Evolutionary conservation across 2,888 invertebrate species (phyloP).

Genomic region (Cotesia congregata): DNA sequence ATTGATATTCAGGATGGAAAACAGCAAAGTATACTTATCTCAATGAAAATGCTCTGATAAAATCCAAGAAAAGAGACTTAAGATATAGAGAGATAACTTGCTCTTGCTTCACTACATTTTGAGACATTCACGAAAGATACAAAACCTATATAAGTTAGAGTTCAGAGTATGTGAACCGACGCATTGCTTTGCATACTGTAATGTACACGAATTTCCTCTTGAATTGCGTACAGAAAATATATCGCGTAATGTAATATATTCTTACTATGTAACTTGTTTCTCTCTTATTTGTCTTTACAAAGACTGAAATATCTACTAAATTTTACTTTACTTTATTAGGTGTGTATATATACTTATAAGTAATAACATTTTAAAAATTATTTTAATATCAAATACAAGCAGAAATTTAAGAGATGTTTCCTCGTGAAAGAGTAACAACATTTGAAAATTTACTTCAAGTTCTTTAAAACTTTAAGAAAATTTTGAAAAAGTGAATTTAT

Average conservation of each 20-base stretch:
- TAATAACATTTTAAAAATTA: too few relatives aligned
- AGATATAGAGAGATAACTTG: conserved; percentile 19
- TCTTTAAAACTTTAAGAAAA: too few relatives aligned
- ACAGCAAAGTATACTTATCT: conserved; percentile 23
- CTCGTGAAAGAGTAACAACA: too few relatives aligned
- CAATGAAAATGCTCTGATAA: conserved; percentile 11
- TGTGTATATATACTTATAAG: neutral
- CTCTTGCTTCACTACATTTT: conserved; percentile 6
- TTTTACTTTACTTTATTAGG: neutral
- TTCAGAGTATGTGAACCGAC: conserved; percentile 28
- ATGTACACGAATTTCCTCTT: conserved; percentile 27
- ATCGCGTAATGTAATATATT: conserved; percentile 5
- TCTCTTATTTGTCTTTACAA: conserved; percentile 1
- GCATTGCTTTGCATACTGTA: conserved; percentile 30
- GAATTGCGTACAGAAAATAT: conserved; percentile 21
- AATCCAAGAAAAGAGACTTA: conserved; percentile 33
- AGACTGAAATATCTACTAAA: neutral
- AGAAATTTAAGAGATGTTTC: too few relatives aligned
- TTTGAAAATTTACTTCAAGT: too few relatives aligned
- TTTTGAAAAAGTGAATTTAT: too few relatives aligned
- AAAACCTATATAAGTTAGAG: conserved; percentile 13
- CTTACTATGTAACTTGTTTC: neutral
- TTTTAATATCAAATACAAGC: too few relatives aligned
- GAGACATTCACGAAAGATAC: neutral
- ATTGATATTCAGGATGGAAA: conserved; percentile 28